Evolutionary conservation across 2,888 invertebrate species (phyloP), one percentile per base, ranked within the genome.

Genomic region (Eucera pruinosa): DNA sequence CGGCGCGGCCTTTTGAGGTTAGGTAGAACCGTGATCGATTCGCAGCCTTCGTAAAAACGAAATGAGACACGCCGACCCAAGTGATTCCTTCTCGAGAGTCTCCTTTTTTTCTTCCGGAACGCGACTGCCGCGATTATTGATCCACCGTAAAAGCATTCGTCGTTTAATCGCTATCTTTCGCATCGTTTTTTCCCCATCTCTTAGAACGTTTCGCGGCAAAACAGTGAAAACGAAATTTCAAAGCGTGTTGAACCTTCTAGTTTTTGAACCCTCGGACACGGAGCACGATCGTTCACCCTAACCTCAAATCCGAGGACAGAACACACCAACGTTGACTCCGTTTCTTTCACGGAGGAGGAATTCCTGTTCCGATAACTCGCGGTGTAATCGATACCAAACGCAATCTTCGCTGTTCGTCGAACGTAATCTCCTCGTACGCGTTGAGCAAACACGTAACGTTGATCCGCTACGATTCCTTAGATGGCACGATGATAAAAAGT

Each of bases 1-100:
- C 64, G 43, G 58, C n/a, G n/a, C n/a, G n/a, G 73, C 30, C 65
- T 68, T 71, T 89, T 88, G 86, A 89, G 89, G 89, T 89, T 89
- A 89, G 88, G 84, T 81, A 69, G 20, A 83, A 78, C 54, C 67
- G 74, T 84, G 74, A 89, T 88, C 89, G 89, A 88, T 88, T 78
- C 71, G 7, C 33, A 47, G 43, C 52, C 61, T 20, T 23, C 36
- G 39, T 48, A 36, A 33, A 70, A 73, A 74, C 73, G 65, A 41
- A 61, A 62, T 47, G 47, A 43, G 62, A 64, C 73, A 50, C 54
- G 67, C 45, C 54, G 64, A 66, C 61, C 57, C 57, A 70, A 47
- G 33, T 20, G 67, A 54, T 45, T 64, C 36, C 15, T 27, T 20
- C n/a, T 36, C 39, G 48, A 41, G 58, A 36, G 11, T 36, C 3